Evolutionary conservation across 2,888 invertebrate species (phyloP), one percentile per base, ranked within the genome.

Genomic region (Xylophagus ater): DNA sequence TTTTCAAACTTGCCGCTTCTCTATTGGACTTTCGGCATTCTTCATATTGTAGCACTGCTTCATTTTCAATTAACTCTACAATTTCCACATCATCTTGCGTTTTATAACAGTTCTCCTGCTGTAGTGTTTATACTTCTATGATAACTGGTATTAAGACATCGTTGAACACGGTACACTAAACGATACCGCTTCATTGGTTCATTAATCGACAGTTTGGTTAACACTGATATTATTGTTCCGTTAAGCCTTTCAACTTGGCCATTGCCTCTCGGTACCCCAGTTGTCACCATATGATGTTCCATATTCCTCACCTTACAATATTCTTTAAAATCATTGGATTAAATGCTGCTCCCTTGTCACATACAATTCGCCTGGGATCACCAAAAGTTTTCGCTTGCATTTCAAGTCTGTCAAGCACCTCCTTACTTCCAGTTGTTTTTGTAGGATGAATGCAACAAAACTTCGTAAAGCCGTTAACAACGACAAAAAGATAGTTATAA

Each of bases 231-330:
- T 5, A 59, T 48, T 4, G 45, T 52, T 9, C 48, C 35, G 40
- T 60, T 54, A 1, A 55, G 41, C 6, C 54, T 42, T 33, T 58
- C 55, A 0, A 53, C 54, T 37, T 60, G 58, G 1, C 59, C 58
- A 41, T 60, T 59, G 7, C 53, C 53, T 28, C 57, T 28, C 15
- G 60, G 56, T 12, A 58, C 36, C 8, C 57, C 47, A 1, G 40
- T 40, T 20, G 40, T 37, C 2, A 56, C 54, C 4, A 29, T n/a
- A 2, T 46, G 19, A 37, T 56, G 57, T 26, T 54, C 23, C 23
- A 61, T 57, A 0, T 38, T 39, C 32, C 58, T 53, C 2, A 50
- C 47, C 13, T 47, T 19, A 38, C 59, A 58, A 40, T 55, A 58
- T 1, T 53, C 40, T 41, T 48, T 10, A 38, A 62, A 60, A 3